Conservation (phyloP, 92 coral and sea anemone genomes). For the Pocillopora grandis region DNA sequence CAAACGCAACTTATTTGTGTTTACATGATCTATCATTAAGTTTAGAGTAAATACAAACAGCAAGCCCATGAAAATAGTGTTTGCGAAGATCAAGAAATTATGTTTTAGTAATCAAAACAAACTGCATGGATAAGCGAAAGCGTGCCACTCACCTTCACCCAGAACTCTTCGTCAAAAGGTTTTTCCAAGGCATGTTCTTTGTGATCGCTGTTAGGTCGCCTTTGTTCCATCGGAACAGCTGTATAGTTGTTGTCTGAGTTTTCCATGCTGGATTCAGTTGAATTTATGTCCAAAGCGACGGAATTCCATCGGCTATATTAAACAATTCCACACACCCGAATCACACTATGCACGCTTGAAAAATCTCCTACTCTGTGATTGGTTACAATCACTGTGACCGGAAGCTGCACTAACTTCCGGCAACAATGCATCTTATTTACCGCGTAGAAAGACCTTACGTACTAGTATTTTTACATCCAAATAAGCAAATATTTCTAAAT, state of each 20-base stretch:
- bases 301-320: slow-evolving; percentile 9
- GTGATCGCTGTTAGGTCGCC: slow-evolving; percentile 18
- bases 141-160: slow-evolving; percentile 70
- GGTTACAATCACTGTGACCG: slow-evolving; percentile 19
- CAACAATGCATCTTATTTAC: neutral
- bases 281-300: slow-evolving; percentile 14
- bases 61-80: neutral
- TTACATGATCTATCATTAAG: too few species aligned
- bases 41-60: neutral
- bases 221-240: slow-evolving; percentile 70
- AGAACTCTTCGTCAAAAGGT: slow-evolving; percentile 86
- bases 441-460: neutral
- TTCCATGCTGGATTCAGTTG: slow-evolving; percentile 49
- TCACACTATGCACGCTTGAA: slow-evolving; percentile 20
- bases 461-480: neutral
- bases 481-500: neutral
- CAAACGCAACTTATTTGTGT: too few species aligned
- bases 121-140: too few species aligned
- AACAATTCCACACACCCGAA: slow-evolving; percentile 10
- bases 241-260: slow-evolving; percentile 41
- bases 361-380: slow-evolving; percentile 14
- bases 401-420: slow-evolving; percentile 14
- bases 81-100: neutral
- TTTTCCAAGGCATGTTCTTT: slow-evolving; percentile 60
- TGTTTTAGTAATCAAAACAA: slow-evolving; percentile 14